Evolutionary conservation across 2,113 vertebrate genomes (phyloP).

Genomic region (Entelurus aequoreus): DNA sequence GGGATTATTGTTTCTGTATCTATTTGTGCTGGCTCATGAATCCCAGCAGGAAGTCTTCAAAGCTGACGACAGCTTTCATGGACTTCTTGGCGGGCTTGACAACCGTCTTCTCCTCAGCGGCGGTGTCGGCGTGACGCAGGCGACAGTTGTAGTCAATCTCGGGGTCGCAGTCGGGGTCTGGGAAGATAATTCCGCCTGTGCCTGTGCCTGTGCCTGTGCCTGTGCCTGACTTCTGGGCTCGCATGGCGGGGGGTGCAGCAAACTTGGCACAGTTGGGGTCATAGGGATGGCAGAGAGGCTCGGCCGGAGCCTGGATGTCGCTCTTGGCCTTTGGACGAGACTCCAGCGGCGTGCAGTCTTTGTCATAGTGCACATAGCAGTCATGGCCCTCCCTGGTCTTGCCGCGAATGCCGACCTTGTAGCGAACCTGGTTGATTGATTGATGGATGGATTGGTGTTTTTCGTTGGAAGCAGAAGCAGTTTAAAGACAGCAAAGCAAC

Average conservation of each 20-base stretch:
- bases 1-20: constrained; percentile 15
- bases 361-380: constrained; percentile 74
- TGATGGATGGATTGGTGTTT: constrained; percentile 31
- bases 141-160: constrained; percentile 74
- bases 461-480: constrained; percentile 43
- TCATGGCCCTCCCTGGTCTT: constrained; percentile 74
- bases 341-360: constrained; percentile 65
- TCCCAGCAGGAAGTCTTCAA: constrained; percentile 66
- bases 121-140: constrained; percentile 51
- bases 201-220: constrained; percentile 28
- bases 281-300: constrained; percentile 67
- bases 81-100: constrained; percentile 24
- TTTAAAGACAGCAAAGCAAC: constrained; percentile 45
- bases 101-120: constrained; percentile 21
- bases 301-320: constrained; percentile 34
- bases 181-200: constrained; percentile 60
- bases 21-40: constrained; percentile 59
- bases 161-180: constrained; percentile 73
- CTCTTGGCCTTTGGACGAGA: constrained; percentile 24
- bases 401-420: constrained; percentile 61
- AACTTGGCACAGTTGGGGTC: constrained; percentile 69
- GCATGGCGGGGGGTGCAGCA: constrained; percentile 11
- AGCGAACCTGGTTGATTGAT: constrained; percentile 61
- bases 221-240: constrained; percentile 19
- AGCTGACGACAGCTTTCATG: constrained; percentile 28